Percentiles rank a stretch among this genome's conserved stretches.
Conservation (phyloP, 2,888 invertebrate species). For the Drosophila ezoana region DNA sequence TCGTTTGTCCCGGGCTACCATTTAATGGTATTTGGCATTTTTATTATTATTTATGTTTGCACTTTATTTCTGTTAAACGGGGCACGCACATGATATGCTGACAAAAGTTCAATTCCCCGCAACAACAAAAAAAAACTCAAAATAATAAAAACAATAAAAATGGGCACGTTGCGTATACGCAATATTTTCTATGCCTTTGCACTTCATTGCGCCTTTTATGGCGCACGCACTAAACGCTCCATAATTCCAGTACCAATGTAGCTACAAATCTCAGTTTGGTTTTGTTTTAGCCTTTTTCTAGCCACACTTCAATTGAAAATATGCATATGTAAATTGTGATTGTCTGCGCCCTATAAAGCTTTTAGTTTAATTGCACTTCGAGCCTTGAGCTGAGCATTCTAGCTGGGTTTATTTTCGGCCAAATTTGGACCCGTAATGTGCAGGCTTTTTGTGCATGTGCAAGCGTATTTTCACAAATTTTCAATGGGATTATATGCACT, state of each 20-base stretch:
- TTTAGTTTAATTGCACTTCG: constrained; percentile 63
- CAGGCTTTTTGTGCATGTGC: constrained; percentile 8
- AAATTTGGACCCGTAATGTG: constrained; percentile 8
- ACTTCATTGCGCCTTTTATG: constrained; percentile 55
- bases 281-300: constrained; percentile 14
- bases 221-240: constrained; percentile 37
- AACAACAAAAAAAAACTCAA: too few species aligned
- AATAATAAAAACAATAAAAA: constrained; percentile 22
- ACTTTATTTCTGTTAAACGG: constrained; percentile 52
- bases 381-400: constrained; percentile 14
- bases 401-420: constrained; percentile 28
- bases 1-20: constrained; percentile 22
- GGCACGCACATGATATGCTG: constrained; percentile 51
- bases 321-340: constrained; percentile 64
- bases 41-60: constrained; percentile 60
- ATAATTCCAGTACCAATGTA: constrained; percentile 22
- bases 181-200: constrained; percentile 41
- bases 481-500: constrained; percentile 50
- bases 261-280: constrained; percentile 46
- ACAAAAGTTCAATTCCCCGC: constrained; percentile 45
- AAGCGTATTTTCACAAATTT: constrained; percentile 31
- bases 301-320: constrained; percentile 38
- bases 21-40: constrained; percentile 45
- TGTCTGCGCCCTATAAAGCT: constrained; percentile 62
- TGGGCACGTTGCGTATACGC: constrained; percentile 27